A percentile compares a stretch with the other conserved stretches of the same genome.
These are phyloP conservation scores for Delia radicum DNA, from an alignment of 1,140 invertebrate genomes.

Conservation along the genomic window DNA sequence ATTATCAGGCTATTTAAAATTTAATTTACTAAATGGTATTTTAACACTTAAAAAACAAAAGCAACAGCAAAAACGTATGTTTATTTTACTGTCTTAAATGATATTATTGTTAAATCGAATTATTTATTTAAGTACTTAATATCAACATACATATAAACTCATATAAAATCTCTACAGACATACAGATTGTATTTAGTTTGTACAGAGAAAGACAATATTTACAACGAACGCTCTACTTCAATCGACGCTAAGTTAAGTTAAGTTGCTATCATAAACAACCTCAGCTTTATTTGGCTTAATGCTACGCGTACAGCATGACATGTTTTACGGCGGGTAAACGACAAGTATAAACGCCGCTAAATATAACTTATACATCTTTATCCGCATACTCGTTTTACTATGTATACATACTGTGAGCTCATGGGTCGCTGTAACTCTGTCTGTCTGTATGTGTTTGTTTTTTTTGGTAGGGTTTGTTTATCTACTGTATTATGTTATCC, in stretches of 20 bases:
- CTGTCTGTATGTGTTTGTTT: not conserved
- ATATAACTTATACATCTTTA: not conserved
- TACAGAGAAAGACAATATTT: no score
- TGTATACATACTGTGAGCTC: not conserved
- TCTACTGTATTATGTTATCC: not conserved
- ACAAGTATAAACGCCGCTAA: not conserved
- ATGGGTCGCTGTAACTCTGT: not conserved
- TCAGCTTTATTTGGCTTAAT: slow-evolving; percentile 14
- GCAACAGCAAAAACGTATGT: not conserved
- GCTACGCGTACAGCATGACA: not conserved
- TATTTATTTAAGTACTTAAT: slow-evolving; percentile 13
- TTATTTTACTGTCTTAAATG: not conserved
- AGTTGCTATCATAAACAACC: slow-evolving; percentile 15
- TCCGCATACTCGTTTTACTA: not conserved
- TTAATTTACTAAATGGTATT: slow-evolving; percentile 19
- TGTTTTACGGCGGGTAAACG: not conserved
- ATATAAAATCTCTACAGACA: not conserved
- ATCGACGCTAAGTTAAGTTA: not conserved
- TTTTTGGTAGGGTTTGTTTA: not conserved
- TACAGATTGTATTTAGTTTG: not conserved
- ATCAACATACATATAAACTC: not conserved
- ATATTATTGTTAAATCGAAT: not conserved
- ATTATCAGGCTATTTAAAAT: slow-evolving; percentile 10
- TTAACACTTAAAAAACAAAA: slow-evolving; percentile 5
- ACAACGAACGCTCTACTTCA: no score